Evolutionary conservation across 2,797 vertebrate species (phyloP).

Genomic region (Typhlichthys eigenmanni): DNA sequence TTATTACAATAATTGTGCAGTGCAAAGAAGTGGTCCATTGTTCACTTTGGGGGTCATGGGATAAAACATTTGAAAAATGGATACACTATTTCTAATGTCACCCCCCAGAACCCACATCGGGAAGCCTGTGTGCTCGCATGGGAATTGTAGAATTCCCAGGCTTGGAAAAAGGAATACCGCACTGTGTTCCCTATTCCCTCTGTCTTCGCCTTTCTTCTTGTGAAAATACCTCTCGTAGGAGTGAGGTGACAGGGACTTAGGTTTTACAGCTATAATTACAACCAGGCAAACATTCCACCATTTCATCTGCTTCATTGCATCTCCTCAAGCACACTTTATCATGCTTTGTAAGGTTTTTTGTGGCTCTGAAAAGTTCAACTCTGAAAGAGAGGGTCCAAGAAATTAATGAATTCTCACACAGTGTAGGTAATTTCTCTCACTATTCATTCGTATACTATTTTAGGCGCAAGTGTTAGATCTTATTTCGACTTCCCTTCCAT

Average conservation of each 20-base stretch:
- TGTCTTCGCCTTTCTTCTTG: slow-evolving; percentile 3
- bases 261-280: slow-evolving; percentile 32
- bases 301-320: background rate
- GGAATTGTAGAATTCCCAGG: background rate
- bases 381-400: slow-evolving; percentile 3
- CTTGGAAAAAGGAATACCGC: slow-evolving; percentile 7
- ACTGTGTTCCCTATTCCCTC: slow-evolving; percentile 7
- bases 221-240: slow-evolving; percentile 20
- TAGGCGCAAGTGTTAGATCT: slow-evolving; percentile 16
- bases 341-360: slow-evolving; percentile 11
- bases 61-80: no score
- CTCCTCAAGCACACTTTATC: background rate
- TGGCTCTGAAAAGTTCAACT: slow-evolving; percentile 4
- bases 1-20: no score
- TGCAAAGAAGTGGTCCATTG: no score
- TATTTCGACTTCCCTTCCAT: slow-evolving; percentile 7
- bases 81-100: no score
- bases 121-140: background rate
- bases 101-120: background rate
- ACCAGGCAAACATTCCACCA: slow-evolving; percentile 24
- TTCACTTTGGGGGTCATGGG: no score
- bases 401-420: slow-evolving; percentile 15
- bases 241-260: slow-evolving; percentile 25
- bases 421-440: slow-evolving; percentile 13
- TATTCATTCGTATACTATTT: slow-evolving; percentile 19